Conservation (phyloP, 2,888 invertebrate genomes). For the Ichneumon xanthorius region DNA sequence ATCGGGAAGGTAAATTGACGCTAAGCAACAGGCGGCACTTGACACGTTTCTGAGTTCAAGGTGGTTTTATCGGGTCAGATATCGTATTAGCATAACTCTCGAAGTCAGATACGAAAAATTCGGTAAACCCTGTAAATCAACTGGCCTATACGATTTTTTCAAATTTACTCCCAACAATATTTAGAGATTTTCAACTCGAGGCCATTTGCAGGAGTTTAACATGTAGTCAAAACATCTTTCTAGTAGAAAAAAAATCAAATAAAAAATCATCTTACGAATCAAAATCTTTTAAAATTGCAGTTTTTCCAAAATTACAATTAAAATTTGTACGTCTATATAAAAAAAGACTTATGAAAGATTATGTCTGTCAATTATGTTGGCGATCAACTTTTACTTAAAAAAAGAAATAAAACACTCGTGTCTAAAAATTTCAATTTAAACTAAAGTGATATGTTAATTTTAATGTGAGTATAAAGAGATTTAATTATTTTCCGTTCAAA, state of each 20-base stretch:
- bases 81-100: neutral
- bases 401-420: neutral
- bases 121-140: neutral
- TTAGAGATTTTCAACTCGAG: neutral
- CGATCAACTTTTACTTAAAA: too few relatives aligned
- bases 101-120: neutral
- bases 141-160: neutral
- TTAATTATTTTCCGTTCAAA: conserved; percentile 60
- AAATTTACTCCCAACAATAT: too few relatives aligned
- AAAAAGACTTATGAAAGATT: too few relatives aligned
- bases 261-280: too few relatives aligned
- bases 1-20: conserved; percentile 88
- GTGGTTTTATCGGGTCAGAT: conserved; percentile 1
- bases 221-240: too few relatives aligned
- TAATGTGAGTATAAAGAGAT: conserved; percentile 1
- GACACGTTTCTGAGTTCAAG: conserved; percentile 33
- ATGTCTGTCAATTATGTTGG: too few relatives aligned
- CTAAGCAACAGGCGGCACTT: conserved; percentile 8
- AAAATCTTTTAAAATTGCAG: too few relatives aligned
- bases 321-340: too few relatives aligned
- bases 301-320: too few relatives aligned
- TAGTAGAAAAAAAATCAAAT: too few relatives aligned
- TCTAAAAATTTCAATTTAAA: neutral
- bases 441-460: neutral
- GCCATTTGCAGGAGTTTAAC: neutral